Evolutionary conservation across 2,888 invertebrate genomes (phyloP).

Genomic region (Margaritifera margaritifera): DNA sequence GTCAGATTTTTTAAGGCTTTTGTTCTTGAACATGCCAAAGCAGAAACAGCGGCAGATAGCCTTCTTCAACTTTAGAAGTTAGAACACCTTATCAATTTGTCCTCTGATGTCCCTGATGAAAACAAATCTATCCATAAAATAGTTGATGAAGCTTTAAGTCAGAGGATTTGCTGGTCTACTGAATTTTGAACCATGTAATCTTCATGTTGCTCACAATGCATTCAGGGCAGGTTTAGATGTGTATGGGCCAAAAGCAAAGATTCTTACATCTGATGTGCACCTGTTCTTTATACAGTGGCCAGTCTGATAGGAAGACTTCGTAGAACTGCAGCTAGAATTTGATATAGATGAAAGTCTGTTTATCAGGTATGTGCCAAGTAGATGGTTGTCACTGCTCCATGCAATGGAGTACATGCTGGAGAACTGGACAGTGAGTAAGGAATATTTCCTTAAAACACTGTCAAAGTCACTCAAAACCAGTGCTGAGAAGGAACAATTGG

Average conservation of each 20-base stretch:
- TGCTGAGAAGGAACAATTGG: slow-evolving; percentile 10
- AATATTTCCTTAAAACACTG: slow-evolving; percentile 15
- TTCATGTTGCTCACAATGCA: slow-evolving; percentile 20
- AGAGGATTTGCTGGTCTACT: slow-evolving; percentile 3
- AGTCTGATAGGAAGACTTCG: slow-evolving; percentile 10
- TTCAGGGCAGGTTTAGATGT: slow-evolving; percentile 18
- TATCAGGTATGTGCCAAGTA: slow-evolving; percentile 14
- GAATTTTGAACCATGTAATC: slow-evolving; percentile 12
- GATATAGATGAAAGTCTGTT: slow-evolving; percentile 2
- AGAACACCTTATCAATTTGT: slow-evolving; percentile 15
- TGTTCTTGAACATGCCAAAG: slow-evolving; percentile 12
- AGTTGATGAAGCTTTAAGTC: slow-evolving; percentile 10
- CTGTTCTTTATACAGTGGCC: slow-evolving; percentile 17
- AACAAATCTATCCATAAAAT: slow-evolving; percentile 18
- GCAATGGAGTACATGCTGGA: slow-evolving; percentile 12
- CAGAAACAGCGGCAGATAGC: slow-evolving; percentile 6
- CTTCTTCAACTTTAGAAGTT: too few species aligned
- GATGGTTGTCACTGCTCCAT: slow-evolving; percentile 19
- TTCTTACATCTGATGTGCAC: slow-evolving; percentile 15
- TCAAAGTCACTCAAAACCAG: slow-evolving; percentile 14
- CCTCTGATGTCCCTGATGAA: slow-evolving; percentile 19
- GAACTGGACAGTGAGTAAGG: slow-evolving; percentile 15
- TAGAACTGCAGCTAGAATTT: slow-evolving; percentile 14
- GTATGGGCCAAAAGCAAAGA: slow-evolving; percentile 16
- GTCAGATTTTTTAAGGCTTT: slow-evolving; percentile 16